Evolutionary conservation across 2,113 vertebrate genomes (phyloP).

Genomic region (Hippocampus zosterae): DNA sequence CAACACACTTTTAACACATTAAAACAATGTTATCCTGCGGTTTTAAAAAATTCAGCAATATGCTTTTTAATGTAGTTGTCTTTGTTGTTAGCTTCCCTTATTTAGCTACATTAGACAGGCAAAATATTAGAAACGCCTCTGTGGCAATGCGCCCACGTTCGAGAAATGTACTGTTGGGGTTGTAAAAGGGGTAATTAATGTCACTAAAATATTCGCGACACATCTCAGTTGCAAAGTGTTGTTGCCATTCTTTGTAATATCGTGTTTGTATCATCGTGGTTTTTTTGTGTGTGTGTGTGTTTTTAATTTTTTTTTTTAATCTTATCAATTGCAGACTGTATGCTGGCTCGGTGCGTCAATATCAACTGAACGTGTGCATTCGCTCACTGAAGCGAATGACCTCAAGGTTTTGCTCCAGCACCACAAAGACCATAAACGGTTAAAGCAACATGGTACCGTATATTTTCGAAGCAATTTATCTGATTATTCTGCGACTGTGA

Average conservation of each 20-base stretch:
- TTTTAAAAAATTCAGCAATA: background rate
- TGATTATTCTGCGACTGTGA: background rate
- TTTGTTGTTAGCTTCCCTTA: background rate
- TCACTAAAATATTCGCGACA: no score
- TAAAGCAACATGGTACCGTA: constrained; percentile 55
- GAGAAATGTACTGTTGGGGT: no score
- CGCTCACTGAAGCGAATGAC: constrained; percentile 32
- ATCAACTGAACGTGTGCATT: constrained; percentile 46
- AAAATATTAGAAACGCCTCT: background rate
- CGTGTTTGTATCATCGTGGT: no score
- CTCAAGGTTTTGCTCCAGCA: constrained; percentile 58
- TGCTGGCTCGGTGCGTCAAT: constrained; percentile 54
- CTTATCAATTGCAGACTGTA: constrained; percentile 47
- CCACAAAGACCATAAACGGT: constrained; percentile 47
- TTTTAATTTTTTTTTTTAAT: no score
- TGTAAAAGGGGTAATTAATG: no score
- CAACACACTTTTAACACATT: no score
- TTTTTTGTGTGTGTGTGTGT: no score
- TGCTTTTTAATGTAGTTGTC: background rate
- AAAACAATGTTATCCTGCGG: no score
- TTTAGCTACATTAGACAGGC: background rate
- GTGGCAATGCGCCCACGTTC: background rate
- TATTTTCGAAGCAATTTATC: background rate
- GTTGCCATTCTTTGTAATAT: background rate
- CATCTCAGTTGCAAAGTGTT: no score